Conservation (phyloP, 2,113 vertebrate genomes). For the Malurus melanocephalus region DNA sequence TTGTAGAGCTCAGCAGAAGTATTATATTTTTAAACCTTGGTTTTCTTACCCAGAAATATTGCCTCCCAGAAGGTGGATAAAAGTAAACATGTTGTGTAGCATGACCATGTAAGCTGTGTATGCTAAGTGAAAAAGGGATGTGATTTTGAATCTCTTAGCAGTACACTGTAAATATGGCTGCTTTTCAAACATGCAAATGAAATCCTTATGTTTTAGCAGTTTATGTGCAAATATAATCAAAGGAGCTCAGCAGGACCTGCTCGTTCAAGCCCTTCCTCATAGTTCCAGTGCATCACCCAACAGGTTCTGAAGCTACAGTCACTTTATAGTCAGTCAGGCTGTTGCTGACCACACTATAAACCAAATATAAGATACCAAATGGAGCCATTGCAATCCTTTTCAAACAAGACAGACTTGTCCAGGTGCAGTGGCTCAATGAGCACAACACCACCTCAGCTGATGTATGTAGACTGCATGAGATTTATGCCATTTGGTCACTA, state of each 20-base stretch:
- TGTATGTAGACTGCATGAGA: accelerated
- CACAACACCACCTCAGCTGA: background rate
- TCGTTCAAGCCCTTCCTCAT: background rate
- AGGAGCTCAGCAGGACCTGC: background rate
- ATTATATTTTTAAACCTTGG: background rate
- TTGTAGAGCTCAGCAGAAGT: background rate
- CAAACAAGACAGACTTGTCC: background rate
- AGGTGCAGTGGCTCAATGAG: background rate
- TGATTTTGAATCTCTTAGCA: background rate
- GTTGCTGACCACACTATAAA: background rate
- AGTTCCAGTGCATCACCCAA: background rate
- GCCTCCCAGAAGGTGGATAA: background rate
- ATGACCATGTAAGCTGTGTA: background rate
- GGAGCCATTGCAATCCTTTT: background rate
- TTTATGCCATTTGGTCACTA: background rate
- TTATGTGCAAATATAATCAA: background rate
- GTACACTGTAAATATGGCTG: background rate
- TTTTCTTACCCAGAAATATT: background rate
- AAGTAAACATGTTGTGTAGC: background rate
- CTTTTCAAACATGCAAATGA: background rate
- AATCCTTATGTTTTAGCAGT: background rate
- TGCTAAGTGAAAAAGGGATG: background rate
- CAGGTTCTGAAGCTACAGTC: background rate
- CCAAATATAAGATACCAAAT: background rate
- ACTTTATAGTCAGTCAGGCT: background rate